These are phyloP conservation scores for Helicorthomorpha holstii DNA, from an alignment of 1,140 invertebrate species.

Conservation along the genomic window DNA sequence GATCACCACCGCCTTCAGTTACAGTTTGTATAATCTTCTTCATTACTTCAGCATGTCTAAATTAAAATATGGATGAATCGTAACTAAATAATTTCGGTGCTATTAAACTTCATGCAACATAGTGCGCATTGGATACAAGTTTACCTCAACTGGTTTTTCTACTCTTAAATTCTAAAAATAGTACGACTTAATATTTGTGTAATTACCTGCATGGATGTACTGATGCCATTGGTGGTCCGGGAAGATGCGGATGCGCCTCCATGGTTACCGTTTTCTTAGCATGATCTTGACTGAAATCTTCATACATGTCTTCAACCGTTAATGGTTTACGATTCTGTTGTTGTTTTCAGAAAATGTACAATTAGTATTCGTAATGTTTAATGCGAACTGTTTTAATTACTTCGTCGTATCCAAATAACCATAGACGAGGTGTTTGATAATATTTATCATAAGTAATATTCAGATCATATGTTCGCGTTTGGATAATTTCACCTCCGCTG, in stretches of 20 bases:
- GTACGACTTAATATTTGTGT: too few relatives aligned
- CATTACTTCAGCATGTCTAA: slow-evolving; percentile 96
- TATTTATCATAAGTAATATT: slow-evolving; percentile 99
- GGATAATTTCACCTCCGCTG: slow-evolving; percentile 54
- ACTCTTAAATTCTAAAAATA: too few relatives aligned
- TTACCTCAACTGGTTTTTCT: not conserved
- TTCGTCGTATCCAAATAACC: slow-evolving; percentile 95
- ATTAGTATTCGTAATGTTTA: not conserved
- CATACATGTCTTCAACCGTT: slow-evolving; percentile 92
- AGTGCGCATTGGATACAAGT: not conserved
- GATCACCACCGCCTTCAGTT: slow-evolving; percentile 81
- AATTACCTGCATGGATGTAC: slow-evolving; percentile 84
- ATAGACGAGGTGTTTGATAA: slow-evolving; percentile 94
- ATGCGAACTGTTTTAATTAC: slow-evolving; percentile 29
- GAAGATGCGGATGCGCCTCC: slow-evolving; percentile 90
- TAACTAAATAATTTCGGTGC: not conserved
- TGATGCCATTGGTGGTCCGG: slow-evolving; percentile 75
- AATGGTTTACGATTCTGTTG: slow-evolving; percentile 67
- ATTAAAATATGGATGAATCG: slow-evolving; percentile 17
- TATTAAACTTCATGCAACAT: too few relatives aligned
- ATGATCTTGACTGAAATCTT: slow-evolving; percentile 98
- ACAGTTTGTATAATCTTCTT: slow-evolving; percentile 98
- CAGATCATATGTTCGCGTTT: slow-evolving; percentile 93
- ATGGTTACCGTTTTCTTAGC: slow-evolving; percentile 99
- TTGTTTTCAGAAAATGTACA: not conserved